A percentile compares a stretch with the other conserved stretches of the same genome.
These are phyloP conservation scores for Chaetura pelagica DNA, from an alignment of 2,113 vertebrate genomes.

Conservation along the genomic window DNA sequence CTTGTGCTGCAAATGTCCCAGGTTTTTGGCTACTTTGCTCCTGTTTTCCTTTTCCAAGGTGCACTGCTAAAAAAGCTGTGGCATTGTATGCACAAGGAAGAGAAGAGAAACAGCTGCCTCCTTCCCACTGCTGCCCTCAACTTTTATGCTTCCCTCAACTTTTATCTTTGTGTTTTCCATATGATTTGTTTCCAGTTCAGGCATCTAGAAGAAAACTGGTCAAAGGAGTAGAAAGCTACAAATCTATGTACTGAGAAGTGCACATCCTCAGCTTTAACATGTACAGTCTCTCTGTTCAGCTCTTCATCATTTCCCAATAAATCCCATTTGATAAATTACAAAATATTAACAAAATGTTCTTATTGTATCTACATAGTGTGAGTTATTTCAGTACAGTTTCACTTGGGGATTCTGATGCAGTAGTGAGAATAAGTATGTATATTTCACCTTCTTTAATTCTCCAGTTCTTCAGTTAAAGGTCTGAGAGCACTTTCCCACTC, in stretches of 20 bases:
- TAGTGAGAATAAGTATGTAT: neutral
- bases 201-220: neutral
- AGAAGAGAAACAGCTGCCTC: neutral
- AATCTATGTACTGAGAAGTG: neutral
- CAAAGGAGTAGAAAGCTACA: neutral
- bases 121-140: neutral
- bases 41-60: neutral
- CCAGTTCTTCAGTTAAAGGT: slow-evolving; percentile 26
- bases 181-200: neutral
- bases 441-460: slow-evolving; percentile 25
- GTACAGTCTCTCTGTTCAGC: neutral
- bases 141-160: neutral
- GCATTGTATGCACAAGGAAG: neutral
- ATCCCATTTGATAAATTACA: neutral
- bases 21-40: neutral
- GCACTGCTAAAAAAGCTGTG: neutral
- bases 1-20: neutral
- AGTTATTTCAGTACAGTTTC: neutral
- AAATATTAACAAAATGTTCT: neutral
- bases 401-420: neutral
- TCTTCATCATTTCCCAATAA: neutral
- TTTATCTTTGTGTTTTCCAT: neutral
- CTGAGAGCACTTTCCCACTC: slow-evolving; percentile 8
- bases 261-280: neutral
- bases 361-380: neutral